Evolutionary conservation across 2,797 vertebrate genomes (phyloP), one percentile per base, ranked within the genome.

Genomic region (Phoeniculus purpureus): DNA sequence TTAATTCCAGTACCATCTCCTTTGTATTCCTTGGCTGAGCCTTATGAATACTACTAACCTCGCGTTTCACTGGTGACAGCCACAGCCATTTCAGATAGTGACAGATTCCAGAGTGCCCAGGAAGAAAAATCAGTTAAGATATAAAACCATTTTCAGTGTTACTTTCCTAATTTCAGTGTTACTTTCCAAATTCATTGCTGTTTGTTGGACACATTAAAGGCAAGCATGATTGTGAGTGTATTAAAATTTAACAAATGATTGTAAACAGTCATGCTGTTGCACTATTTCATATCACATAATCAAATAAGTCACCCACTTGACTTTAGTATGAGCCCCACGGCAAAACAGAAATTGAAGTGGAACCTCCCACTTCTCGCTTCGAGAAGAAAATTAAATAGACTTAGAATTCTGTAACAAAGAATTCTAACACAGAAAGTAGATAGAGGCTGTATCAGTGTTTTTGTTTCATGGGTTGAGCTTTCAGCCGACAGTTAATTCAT

Each of bases 301-400:
- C 87, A 87, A 86, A 86, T 62, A 91, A 88, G 85, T 94, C 93
- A 93, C 88, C 87, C 90, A 94, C 79, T 90, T 92, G 77, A 87
- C 89, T 94, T 89, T 70, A 56, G 31, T 51, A 48, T 61, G 80
- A 89, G 60, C 81, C 88, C 84, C 79, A 87, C 68, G 68, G 94
- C 86, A 91, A 94, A 94, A 94, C 59, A 94, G 70, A 93, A 93
- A 58, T 43, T 88, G 54, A 85, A 93, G 34, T 56, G 48, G 68
- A 94, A 80, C 78, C 72, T 93, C 89, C 90, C 72, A 85, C 93
- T 87, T 91, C 79, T 81, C 9, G 14, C 75, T 94, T 89, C 60
- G 29, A 90, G 67, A 61, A 70, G 54, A 92, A 94, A 91, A 90
- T 31, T 34, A 75, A 90, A 89, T 23, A 87, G 23, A 84, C 79